Evolutionary conservation across 2,888 invertebrate genomes (phyloP), one percentile per base, ranked within the genome.

Genomic region (Willowsia nigromaculata): DNA sequence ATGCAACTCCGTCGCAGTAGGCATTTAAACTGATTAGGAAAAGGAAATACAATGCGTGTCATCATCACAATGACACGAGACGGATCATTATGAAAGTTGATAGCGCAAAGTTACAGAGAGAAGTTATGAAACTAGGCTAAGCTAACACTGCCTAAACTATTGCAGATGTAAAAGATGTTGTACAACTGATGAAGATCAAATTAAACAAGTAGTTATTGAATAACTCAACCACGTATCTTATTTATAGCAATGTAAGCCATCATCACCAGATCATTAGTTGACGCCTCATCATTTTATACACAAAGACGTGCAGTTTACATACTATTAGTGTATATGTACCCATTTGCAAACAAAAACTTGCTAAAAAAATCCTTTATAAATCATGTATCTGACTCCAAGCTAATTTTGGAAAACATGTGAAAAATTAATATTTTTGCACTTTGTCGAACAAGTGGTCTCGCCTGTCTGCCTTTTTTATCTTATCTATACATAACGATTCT

Each of bases 241-340:
- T 71, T 40, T 43, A 71, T 43, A 71, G 40, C n/a, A 43, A 22
- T 71, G 71, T 71, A 9, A 71, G 43, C 71, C 33, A 43, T 71
- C 71, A 71, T 71, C 68, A 71, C 83, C 68, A 83, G 71, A n/a
- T 53, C 83, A 50, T 82, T 71, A 50, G 74, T 85, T 78, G 78
- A 85, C 62, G 85, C 78, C 85, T 85, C 85, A 85, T 78, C 43
- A 71, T 85, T 78, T n/a, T n/a, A n/a, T 47, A 62, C 65, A n/a
- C 59, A 85, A 59, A 43, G 25, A 43, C 13, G 15, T 43, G 15
- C 22, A 43, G 27, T 68, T 68, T 25, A 53, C n/a, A 71, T 11
- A 59, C n/a, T 37, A 80, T 59, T 47, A 13, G 18, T 43, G 43
- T 25, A 47, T 65, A 33, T 43, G 33, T 65, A 27, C 9, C 7